phyloP scores from a whole-genome alignment of 2,797 vertebrate species.

The Hemitrygon akajei region DNA sequence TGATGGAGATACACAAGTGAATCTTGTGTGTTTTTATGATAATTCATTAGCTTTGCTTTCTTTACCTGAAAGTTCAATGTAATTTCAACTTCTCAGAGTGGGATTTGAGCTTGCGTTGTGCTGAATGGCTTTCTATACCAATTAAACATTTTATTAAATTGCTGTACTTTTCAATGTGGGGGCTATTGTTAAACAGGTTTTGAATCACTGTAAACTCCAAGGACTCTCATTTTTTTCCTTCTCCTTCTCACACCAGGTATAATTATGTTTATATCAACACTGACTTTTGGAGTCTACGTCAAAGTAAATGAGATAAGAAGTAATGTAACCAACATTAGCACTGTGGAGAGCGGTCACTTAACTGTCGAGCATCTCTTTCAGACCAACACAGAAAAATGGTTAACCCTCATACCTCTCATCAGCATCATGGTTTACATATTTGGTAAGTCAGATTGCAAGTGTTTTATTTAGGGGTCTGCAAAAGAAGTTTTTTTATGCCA shows the following conservation, averaged over 20 bases:
- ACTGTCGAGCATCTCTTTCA: background rate
- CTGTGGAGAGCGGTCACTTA: no score
- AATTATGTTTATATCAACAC: conserved; percentile 71
- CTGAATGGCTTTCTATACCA: background rate
- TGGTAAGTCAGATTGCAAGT: conserved; percentile 59
- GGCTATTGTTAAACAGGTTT: no score
- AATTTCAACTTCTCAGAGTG: background rate
- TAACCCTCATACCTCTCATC: conserved; percentile 73
- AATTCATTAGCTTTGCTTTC: background rate
- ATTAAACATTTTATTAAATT: no score
- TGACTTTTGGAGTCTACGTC: conserved; percentile 72
- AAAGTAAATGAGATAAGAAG: background rate
- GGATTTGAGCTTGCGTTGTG: background rate
- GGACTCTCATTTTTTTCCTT: background rate
- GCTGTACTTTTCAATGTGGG: background rate
- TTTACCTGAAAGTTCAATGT: background rate
- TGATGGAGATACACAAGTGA: background rate
- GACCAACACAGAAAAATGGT: conserved; percentile 37
- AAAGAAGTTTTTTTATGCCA: background rate
- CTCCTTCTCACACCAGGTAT: conserved; percentile 49
- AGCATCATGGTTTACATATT: conserved; percentile 82
- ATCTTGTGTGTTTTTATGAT: background rate
- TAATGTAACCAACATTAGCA: background rate
- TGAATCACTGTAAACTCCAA: background rate
- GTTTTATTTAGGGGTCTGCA: background rate